Evolutionary conservation across 2,113 vertebrate species (phyloP), one percentile per base, ranked within the genome.

Genomic region (Panthera tigris): DNA sequence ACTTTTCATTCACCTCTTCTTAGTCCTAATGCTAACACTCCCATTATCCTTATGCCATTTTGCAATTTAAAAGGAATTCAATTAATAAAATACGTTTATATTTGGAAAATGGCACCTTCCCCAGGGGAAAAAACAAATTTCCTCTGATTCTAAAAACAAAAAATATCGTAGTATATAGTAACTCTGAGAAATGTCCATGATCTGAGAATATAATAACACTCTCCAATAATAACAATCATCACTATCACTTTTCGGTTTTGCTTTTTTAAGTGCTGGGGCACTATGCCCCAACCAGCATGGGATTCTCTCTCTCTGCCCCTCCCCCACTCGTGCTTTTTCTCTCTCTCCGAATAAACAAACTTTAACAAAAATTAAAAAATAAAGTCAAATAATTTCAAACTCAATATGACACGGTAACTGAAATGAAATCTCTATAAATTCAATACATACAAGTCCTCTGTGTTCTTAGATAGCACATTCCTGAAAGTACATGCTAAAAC

Each of bases 121-220:
- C 50, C 3, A 2, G 25, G 25, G 25, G 3, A 1, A 15, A 36
- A 50, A 33, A 73, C 84, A 74, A 80, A 94, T 41, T 36, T 31
- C 31, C 82, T 83, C 84, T 88, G 31, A 94, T 48, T 82, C 39
- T 97, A 52, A 23, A 92, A 55, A 21, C 61, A 95, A 95, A 91
- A 96, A 57, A 39, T 31, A 82, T 39, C 41, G 82, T 16, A 57
- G n/a, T 50, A 82, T 16, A 57, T 0, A 68, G 25, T 84, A 73
- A 80, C 33, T 69, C 18, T 27, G 2, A 93, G 41, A 92, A 61
- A 50, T 33, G 36, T 66, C 48, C 33, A 91, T 39, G 39, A 73
- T 36, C 10, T 84, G 79, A 88, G 13, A 95, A 27, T 68, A n/a
- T 18, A 36, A 89, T 4, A 45, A 61, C 21, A 80, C n/a, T 84